A percentile compares a stretch with the other conserved stretches of the same genome.
Evolutionary conservation across 1,140 invertebrate species (phyloP).

Genomic region (Rhagoletis zephyria): DNA sequence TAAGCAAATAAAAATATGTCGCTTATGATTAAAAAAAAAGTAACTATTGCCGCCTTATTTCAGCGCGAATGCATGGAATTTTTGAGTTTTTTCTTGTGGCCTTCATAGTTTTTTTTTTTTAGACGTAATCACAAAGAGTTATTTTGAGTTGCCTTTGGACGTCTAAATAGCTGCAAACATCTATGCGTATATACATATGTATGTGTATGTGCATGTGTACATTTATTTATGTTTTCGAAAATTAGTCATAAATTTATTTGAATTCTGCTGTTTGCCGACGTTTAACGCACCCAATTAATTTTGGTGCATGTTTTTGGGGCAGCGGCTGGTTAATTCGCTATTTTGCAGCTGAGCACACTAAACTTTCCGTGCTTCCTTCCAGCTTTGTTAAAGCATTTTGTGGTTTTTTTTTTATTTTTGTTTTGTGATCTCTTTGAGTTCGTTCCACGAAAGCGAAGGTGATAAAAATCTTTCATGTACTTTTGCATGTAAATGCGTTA

Average conservation of each 20-base stretch:
- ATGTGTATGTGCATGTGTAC: neutral
- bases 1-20: constrained; percentile 34
- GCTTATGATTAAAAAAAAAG: neutral
- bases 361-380: neutral
- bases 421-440: neutral
- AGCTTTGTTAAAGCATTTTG: neutral
- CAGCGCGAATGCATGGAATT: neutral
- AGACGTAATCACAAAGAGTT: no score
- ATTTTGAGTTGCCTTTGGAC: neutral
- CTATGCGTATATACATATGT: neutral
- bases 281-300: constrained; percentile 56
- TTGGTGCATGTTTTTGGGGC: constrained; percentile 39
- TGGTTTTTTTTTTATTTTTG: constrained; percentile 14
- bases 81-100: neutral
- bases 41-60: constrained; percentile 1
- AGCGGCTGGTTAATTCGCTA: constrained; percentile 23
- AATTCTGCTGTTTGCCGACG: constrained; percentile 34
- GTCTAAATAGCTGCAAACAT: neutral
- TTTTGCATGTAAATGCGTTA: constrained; percentile 56
- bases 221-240: constrained; percentile 51
- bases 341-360: neutral
- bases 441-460: constrained; percentile 49
- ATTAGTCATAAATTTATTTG: constrained; percentile 57
- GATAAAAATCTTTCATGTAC: constrained; percentile 56
- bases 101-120: no score